Conservation (phyloP, 2,888 invertebrate genomes). For the Sepiola atlantica region DNA sequence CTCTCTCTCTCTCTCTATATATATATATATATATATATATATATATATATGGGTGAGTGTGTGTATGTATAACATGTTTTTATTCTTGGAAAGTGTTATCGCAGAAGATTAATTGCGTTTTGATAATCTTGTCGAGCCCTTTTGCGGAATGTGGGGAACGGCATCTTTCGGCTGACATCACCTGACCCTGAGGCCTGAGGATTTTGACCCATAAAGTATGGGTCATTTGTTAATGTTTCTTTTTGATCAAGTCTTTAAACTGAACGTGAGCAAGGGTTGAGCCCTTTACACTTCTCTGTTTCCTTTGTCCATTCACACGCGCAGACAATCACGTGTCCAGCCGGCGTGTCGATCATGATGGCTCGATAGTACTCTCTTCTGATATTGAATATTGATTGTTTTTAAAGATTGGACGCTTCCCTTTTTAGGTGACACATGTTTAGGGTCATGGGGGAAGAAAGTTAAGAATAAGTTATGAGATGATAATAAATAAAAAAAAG, state of each 20-base stretch:
- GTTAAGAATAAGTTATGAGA: too few relatives aligned
- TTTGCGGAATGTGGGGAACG: background rate
- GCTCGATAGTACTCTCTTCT: background rate
- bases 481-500: too few relatives aligned
- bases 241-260: background rate
- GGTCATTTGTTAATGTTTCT: conserved; percentile 4
- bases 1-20: too few relatives aligned
- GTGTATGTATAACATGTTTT: background rate
- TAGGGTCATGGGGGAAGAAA: too few relatives aligned
- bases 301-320: background rate
- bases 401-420: too few relatives aligned
- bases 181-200: background rate
- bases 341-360: background rate
- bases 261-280: background rate
- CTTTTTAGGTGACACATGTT: too few relatives aligned
- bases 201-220: background rate
- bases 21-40: too few relatives aligned
- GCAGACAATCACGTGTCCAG: background rate
- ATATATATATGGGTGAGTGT: too few relatives aligned
- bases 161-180: background rate
- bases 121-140: background rate
- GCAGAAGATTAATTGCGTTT: background rate
- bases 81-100: background rate
- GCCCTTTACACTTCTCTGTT: background rate
- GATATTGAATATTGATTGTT: background rate